A percentile compares a stretch with the other conserved stretches of the same genome.
Evolutionary conservation across 2,797 vertebrate species (phyloP).

Genomic region (Micropoecilia bifurca): DNA sequence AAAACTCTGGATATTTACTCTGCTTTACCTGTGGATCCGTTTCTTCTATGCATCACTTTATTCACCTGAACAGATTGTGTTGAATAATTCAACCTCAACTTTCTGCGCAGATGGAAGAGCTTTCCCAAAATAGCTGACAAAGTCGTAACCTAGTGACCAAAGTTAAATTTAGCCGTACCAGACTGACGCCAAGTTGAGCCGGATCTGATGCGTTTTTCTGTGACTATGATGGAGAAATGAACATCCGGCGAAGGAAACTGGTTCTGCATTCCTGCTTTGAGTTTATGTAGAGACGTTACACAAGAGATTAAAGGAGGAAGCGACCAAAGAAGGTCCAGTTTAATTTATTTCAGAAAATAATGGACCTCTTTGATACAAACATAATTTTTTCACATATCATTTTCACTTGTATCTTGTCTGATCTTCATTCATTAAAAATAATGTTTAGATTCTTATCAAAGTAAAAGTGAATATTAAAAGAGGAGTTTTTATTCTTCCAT

Average conservation of each 20-base stretch:
- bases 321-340: background rate
- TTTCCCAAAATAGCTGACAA: slow-evolving; percentile 2
- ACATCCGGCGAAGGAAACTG: background rate
- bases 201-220: background rate
- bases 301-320: background rate
- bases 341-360: background rate
- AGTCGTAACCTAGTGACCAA: background rate
- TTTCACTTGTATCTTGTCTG: background rate
- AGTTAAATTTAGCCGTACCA: slow-evolving; percentile 2
- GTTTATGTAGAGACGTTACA: background rate
- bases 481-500: background rate
- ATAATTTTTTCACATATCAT: background rate
- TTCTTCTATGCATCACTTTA: background rate
- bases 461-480: background rate
- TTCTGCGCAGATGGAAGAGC: background rate
- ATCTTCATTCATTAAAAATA: background rate
- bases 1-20: background rate
- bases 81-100: background rate
- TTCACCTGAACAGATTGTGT: background rate
- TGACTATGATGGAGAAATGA: background rate
- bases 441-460: background rate
- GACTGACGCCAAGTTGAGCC: background rate
- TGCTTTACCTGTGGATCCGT: background rate
- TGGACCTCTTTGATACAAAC: background rate
- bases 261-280: background rate